Base-by-base conservation (phyloP, 1,140 invertebrate genomes). In the Armadillidium nasatum region DNA sequence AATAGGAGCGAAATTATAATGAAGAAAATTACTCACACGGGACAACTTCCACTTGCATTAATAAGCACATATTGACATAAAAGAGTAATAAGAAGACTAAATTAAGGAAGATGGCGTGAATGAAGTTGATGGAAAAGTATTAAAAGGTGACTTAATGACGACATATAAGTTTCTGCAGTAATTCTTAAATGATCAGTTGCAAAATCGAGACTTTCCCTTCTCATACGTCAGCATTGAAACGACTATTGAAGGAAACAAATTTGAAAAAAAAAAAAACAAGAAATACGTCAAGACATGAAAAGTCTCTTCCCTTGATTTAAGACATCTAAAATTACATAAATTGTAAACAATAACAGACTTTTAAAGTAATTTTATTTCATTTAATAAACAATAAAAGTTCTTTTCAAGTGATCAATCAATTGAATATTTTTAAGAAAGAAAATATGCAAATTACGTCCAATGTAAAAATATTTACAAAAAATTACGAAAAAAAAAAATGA, bases 41-140 rank as follows among this genome's bases (percentile, higher is more conserved):
- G 50, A 60, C 50, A 60, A 60, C 50, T 60, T 60, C 50, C 50
- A 60, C 50, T 60, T 60, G 50, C 50, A 60, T 60, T 60, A 60
- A 60, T 60, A 60, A 60, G 50, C 50, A 60, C 50, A 60, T 60
- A 60, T 60, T 60, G 50, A 19, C 50, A 60, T 60, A 60, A 60
- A 60, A 7, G 50, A 60, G 50, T 60, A 60, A 60, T 60, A 60
- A 60, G 50, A 60, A 60, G 50, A 60, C 50, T 13, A 60, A 60
- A 60, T 60, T 60, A 60, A 60, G 50, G 50, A 60, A 60, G 19
- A 60, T 60, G 19, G 50, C 50, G 50, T 19, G 50, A 60, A 60
- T 60, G 50, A 60, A 60, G 50, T 60, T 60, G 50, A 60, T 60
- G 50, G 50, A 60, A 60, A 15, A 19, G 50, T 60, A 60, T 60